A percentile compares a stretch with the other conserved stretches of the same genome.
phyloP scores from a whole-genome alignment of 92 coral and sea anemone genomes.

The Zoanthus gigantus region DNA sequence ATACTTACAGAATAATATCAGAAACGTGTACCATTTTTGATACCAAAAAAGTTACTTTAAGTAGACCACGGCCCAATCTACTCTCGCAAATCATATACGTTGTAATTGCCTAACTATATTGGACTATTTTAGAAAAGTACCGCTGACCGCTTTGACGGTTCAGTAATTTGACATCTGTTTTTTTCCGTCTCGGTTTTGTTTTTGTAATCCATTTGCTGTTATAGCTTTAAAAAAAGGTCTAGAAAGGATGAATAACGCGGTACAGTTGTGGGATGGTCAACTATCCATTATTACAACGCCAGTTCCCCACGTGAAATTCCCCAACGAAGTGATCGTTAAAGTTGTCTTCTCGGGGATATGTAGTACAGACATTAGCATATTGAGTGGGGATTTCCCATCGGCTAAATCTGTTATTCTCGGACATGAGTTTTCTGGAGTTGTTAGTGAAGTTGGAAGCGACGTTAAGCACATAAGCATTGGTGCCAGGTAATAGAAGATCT shows the following conservation, averaged over 20 bases:
- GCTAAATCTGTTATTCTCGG: constrained; percentile 92
- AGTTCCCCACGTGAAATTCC: constrained; percentile 83
- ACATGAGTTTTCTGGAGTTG: constrained; percentile 96
- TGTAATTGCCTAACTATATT: too few species aligned
- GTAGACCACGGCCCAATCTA: too few species aligned
- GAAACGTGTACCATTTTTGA: too few species aligned
- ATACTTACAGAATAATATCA: too few species aligned
- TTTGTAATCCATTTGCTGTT: constrained; percentile 4
- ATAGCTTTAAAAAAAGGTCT: not conserved
- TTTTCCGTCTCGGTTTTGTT: not conserved
- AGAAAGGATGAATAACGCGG: constrained; percentile 84
- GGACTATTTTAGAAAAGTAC: not conserved
- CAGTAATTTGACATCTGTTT: not conserved
- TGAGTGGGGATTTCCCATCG: constrained; percentile 87
- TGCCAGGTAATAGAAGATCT: constrained; percentile 76
- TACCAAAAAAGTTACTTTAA: too few species aligned
- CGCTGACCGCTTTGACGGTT: not conserved
- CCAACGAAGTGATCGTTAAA: constrained; percentile 92
- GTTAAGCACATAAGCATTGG: constrained; percentile 91
- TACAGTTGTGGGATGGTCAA: constrained; percentile 93
- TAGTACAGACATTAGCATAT: constrained; percentile 80
- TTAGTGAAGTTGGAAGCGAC: constrained; percentile 89
- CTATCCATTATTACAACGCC: constrained; percentile 91
- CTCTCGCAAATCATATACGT: too few species aligned
- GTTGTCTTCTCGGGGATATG: constrained; percentile 92